Base-by-base conservation (phyloP, 2,797 vertebrate species). In the Enteromius treurensis region DNA sequence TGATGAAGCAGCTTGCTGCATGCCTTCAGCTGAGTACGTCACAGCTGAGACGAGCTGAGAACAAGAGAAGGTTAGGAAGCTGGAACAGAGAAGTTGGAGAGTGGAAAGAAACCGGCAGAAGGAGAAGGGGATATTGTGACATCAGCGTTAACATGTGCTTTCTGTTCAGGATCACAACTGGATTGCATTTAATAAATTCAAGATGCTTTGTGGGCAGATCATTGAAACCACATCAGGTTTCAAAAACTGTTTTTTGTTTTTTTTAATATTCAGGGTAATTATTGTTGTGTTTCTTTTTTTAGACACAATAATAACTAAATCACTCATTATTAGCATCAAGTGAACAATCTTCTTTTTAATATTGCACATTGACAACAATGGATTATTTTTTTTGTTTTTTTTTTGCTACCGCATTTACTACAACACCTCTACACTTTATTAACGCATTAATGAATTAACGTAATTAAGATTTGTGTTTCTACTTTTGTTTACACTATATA, bases 1-100 rank as follows among this genome's bases (percentile, higher is more conserved):
- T 90, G 93, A 94, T 94, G 93, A 94, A 86, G 92, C 65, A 49
- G 81, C 71, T 17, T 40, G 32, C 73, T 8, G 64, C 60, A 29
- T 17, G 13, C 34, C 5, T 67, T 76, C 49, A 83, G 64, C 47
- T 82, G 34, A 32, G 71, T 58, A 82, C 23, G 13, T 49, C 62
- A 21, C 70, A 51, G 75, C 55, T 77, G 53, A 76, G 32, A 15
- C n/a, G 1, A 42, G 23, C 34, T 26, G 75, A 62, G n/a, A 45
- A 62, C 1, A 13, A n/a, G 21, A 8, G 76, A 78, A 65, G 42
- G 68, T 29, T 62, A 64, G 51, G 80, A 79, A 81, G 75, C 49
- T 79, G 64, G 80, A 58, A 45, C 53, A n/a, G 64, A 77, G 76
- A 67, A 58, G 58, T 64, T 32, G 40, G n/a, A 67, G 37, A 40